These are phyloP conservation scores for Apamea anceps DNA, from an alignment of 2,888 invertebrate genomes.

Conservation along the genomic window DNA sequence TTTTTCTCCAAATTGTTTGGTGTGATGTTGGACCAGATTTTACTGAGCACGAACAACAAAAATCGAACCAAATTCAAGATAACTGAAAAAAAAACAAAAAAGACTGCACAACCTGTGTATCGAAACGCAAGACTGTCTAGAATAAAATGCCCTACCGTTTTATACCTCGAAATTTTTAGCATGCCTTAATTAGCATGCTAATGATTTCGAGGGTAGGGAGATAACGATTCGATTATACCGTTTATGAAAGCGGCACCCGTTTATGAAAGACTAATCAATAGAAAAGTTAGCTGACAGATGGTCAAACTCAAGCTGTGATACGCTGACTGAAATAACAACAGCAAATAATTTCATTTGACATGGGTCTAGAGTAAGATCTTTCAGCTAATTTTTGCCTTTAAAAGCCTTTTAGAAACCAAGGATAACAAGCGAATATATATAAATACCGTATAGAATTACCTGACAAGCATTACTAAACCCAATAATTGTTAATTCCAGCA, in stretches of 20 bases:
- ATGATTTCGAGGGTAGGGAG: no score
- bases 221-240: not conserved
- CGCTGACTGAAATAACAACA: not conserved
- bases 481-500: slow-evolving; percentile 89
- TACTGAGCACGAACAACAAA: not conserved
- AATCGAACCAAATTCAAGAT: not conserved
- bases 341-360: not conserved
- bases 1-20: not conserved
- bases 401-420: not conserved
- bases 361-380: not conserved
- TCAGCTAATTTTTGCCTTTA: not conserved
- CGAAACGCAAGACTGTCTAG: not conserved
- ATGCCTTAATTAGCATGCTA: not conserved
- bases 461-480: not conserved
- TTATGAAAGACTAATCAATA: not conserved
- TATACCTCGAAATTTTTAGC: not conserved
- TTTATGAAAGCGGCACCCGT: not conserved
- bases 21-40: not conserved
- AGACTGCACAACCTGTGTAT: not conserved
- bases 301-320: not conserved
- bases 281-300: not conserved
- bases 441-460: not conserved
- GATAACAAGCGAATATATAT: not conserved
- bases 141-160: not conserved
- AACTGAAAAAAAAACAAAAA: not conserved